Evolutionary conservation across 2,797 vertebrate genomes (phyloP), one percentile per base, ranked within the genome.

Genomic region (Merluccius polli): DNA sequence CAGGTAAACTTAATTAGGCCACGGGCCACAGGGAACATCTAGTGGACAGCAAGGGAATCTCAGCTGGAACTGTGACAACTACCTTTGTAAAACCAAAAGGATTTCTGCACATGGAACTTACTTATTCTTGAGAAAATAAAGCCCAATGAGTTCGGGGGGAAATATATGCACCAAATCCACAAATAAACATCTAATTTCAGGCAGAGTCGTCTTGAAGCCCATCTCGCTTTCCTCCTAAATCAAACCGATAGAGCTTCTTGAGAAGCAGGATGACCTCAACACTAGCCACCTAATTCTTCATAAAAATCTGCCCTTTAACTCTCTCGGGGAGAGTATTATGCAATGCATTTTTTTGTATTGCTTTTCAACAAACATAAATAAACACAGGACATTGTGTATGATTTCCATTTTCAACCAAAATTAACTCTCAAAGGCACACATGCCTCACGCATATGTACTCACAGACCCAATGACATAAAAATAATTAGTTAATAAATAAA

Each of bases 171-270:
- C 16, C 12, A 44, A 27, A 38, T 16, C 71, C 18, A 21, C 12
- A 7, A 30, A 73, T 52, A 9, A 48, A 52, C 27, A 44, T 24
- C 71, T 65, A 1, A 65, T 65, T 65, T 65, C 59, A 65, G 59
- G 59, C 59, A 18, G 36, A 36, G 10, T 35, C 33, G 33, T 35
- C 33, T 35, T 8, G 33, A 35, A 35, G 33, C 33, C 33, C 3
- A 35, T 35, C 33, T 35, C 33, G 33, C 9, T 72, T 41, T 71
- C 10, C 30, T n/a, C 29, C 21, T 27, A 27, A 21, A 48, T 44
- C 27, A 48, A 73, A 52, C 52, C 72, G 30, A 73, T 52, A 48
- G 29, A 52, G 27, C 72, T 73, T 73, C 9, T 18, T n/a, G 41
- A 30, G 13, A 52, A 16, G 16, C n/a, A 65, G 59, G 59, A 24